Percentiles rank a stretch among this genome's conserved stretches.
Conservation (phyloP, 1,140 invertebrate genomes). For the Lasioglossum albipes region DNA sequence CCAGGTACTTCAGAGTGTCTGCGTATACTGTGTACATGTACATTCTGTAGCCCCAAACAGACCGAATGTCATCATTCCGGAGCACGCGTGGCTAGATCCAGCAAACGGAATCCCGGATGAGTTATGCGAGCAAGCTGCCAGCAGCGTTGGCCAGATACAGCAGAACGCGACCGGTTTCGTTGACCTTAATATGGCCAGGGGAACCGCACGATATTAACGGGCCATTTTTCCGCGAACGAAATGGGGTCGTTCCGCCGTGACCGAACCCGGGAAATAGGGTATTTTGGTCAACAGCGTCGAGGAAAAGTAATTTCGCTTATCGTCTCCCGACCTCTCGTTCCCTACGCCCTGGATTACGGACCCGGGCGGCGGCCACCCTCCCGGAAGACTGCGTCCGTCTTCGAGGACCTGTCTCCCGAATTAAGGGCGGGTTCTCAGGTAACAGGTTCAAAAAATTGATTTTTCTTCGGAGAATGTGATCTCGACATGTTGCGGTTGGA, state of each 20-base stretch:
- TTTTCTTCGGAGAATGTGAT: too few species aligned
- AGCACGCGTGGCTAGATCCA: background rate
- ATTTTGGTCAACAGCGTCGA: background rate
- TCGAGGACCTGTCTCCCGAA: too few species aligned
- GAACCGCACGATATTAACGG: conserved; percentile 30
- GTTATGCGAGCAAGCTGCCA: conserved; percentile 29
- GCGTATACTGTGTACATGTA: too few species aligned
- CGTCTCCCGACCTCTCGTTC: background rate
- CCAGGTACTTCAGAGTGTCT: too few species aligned
- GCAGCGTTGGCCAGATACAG: conserved; percentile 18
- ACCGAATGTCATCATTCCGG: too few species aligned
- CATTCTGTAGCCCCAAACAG: too few species aligned
- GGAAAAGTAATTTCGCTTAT: conserved; percentile 19
- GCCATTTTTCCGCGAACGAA: background rate
- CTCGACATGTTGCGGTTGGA: too few species aligned
- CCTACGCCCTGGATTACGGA: background rate
- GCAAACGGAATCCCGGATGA: background rate
- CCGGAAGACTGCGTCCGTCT: too few species aligned
- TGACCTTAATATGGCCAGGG: conserved; percentile 25
- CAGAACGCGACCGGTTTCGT: conserved; percentile 18
- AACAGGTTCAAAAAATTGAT: too few species aligned
- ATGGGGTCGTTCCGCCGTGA: conserved; percentile 10
- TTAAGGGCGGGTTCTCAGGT: too few species aligned
- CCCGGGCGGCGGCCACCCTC: background rate
- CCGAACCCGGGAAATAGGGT: background rate